Evolutionary conservation across 2,113 vertebrate genomes (phyloP).

Genomic region (Lota lota): DNA sequence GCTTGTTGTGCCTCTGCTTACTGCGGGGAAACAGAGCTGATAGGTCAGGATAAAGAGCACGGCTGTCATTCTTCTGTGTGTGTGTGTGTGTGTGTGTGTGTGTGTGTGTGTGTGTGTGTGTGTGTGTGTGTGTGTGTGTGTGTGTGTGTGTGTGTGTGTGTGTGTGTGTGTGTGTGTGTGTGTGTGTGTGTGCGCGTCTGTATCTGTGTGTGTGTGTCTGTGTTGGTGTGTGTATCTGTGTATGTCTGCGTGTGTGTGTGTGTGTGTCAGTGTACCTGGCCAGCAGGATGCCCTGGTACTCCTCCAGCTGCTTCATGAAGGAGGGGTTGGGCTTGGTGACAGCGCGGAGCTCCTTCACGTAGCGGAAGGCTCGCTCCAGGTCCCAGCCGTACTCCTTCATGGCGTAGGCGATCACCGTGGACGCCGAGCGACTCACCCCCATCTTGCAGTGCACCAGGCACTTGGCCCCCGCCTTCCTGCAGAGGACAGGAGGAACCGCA

Average conservation of each 20-base stretch:
- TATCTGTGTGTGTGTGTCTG: not conserved
- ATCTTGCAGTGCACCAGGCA: constrained; percentile 99
- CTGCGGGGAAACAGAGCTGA: constrained; percentile 45
- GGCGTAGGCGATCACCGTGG: constrained; percentile 95
- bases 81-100: too few species aligned
- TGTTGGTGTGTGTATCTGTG: not conserved
- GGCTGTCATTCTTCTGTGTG: too few species aligned
- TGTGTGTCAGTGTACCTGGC: constrained; percentile 79
- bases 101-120: too few species aligned
- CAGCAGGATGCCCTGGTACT: constrained; percentile 96
- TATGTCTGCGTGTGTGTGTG: constrained; percentile 48
- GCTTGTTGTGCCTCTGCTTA: constrained; percentile 90
- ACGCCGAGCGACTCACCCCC: constrained; percentile 96
- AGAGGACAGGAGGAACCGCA: not conserved
- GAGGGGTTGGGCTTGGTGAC: constrained; percentile 97
- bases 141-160: not conserved
- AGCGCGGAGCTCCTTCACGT: constrained; percentile 89
- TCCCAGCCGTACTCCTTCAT: constrained; percentile 99
- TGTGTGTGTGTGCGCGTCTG: not conserved
- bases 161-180: not conserved
- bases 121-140: too few species aligned
- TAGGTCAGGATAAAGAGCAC: too few species aligned
- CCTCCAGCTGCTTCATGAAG: constrained; percentile 97
- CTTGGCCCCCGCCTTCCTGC: constrained; percentile 90
- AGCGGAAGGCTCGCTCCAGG: constrained; percentile 88